Conservation (phyloP, 2,888 invertebrate species). For the Morpho helenor region DNA sequence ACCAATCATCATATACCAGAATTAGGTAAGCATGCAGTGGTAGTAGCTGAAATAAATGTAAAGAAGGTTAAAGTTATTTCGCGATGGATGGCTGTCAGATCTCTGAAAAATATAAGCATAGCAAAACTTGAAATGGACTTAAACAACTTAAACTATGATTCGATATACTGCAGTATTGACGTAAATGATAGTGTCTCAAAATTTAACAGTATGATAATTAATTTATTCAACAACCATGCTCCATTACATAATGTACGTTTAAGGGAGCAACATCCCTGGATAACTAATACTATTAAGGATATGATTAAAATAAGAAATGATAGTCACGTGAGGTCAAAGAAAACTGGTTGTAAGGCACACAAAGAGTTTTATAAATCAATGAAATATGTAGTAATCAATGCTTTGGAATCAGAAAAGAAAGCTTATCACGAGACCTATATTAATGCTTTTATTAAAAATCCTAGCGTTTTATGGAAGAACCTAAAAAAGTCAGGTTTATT, state of each 20-base stretch:
- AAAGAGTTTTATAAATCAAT: not conserved
- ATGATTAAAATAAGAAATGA: conserved; percentile 15
- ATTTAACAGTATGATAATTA: too few relatives aligned
- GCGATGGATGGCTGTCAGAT: too few relatives aligned
- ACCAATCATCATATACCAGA: conserved; percentile 12
- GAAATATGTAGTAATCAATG: not conserved
- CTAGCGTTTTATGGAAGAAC: conserved; percentile 14
- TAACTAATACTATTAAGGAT: conserved; percentile 11
- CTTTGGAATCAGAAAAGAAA: conserved; percentile 2
- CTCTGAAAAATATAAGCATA: too few relatives aligned
- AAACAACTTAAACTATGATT: not conserved
- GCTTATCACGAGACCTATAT: conserved; percentile 12
- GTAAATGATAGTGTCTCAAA: not conserved
- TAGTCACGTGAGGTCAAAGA: not conserved
- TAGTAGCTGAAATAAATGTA: not conserved
- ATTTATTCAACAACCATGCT: too few relatives aligned
- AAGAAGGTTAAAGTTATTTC: too few relatives aligned
- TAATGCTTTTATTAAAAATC: conserved; percentile 9
- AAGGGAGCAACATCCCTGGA: conserved; percentile 7
- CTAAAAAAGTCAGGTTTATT: conserved; percentile 3
- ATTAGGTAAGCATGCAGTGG: conserved; percentile 21
- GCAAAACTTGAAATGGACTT: too few relatives aligned
- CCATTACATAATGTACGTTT: too few relatives aligned
- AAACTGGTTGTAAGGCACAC: not conserved
- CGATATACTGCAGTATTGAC: conserved; percentile 12